Percentiles rank a stretch among this genome's conserved stretches.
Evolutionary conservation across 2,797 vertebrate species (phyloP).

Genomic region (Takifugu ocellatus): DNA sequence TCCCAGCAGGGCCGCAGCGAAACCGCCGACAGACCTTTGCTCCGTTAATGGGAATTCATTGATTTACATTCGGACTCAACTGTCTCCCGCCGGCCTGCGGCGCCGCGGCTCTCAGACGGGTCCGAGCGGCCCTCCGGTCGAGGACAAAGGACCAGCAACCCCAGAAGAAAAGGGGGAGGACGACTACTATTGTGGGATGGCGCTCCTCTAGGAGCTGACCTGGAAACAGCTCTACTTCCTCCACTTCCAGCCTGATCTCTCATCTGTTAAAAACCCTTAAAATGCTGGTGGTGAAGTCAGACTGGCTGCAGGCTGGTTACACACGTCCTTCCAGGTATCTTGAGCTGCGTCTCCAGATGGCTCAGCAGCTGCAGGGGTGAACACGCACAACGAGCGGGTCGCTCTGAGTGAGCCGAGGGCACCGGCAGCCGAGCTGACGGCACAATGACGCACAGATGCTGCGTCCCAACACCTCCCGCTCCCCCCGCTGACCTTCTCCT

Average conservation of each 20-base stretch:
- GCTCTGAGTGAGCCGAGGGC: background rate
- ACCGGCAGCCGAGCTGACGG: background rate
- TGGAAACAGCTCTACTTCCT: background rate
- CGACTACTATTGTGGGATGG: background rate
- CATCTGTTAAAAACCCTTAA: too few relatives aligned
- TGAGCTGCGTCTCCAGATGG: too few relatives aligned
- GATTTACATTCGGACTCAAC: constrained; percentile 14
- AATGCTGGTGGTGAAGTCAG: too few relatives aligned
- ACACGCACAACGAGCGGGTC: too few relatives aligned
- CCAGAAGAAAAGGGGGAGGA: background rate
- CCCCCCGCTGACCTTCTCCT: constrained; percentile 85
- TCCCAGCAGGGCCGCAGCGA: constrained; percentile 1
- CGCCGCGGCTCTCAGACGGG: background rate
- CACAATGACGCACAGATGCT: background rate
- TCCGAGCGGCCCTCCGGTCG: background rate
- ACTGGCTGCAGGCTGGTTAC: too few relatives aligned
- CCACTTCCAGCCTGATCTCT: too few relatives aligned
- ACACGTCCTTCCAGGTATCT: too few relatives aligned
- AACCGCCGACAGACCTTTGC: constrained; percentile 10
- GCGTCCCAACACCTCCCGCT: background rate
- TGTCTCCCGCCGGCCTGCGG: constrained; percentile 8
- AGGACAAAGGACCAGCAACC: constrained; percentile 12
- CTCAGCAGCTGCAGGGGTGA: too few relatives aligned
- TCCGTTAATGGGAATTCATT: background rate
- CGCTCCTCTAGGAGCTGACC: background rate